Conservation (phyloP, 2,888 invertebrate genomes). For the Pterobdella sp. region DNA sequence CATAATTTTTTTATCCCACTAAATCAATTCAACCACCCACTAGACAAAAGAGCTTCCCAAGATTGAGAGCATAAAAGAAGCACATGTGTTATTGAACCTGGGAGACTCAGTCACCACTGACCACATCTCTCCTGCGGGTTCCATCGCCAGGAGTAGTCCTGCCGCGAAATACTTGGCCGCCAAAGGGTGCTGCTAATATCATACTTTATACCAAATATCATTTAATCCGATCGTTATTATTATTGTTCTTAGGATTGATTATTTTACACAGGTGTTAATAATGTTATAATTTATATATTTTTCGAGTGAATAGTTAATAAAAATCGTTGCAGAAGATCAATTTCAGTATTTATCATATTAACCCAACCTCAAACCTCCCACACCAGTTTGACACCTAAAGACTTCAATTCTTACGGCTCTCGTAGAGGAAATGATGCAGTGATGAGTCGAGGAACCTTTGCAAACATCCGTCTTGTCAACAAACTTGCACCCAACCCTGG, state of each 20-base stretch:
- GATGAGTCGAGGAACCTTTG: conserved; percentile 95
- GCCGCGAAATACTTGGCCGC: conserved; percentile 69
- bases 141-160: conserved; percentile 86
- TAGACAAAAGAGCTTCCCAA: conserved; percentile 18
- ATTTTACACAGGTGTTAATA: background rate
- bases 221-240: no score
- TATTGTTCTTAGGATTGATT: no score
- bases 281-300: no score
- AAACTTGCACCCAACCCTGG: conserved; percentile 60
- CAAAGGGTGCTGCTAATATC: conserved; percentile 65
- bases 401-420: conserved; percentile 97
- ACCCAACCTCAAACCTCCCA: background rate
- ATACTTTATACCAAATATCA: no score
- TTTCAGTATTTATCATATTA: background rate
- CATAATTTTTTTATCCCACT: background rate
- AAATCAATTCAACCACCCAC: background rate
- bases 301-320: no score
- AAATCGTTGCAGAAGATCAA: no score
- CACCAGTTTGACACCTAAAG: conserved; percentile 71
- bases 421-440: conserved; percentile 92
- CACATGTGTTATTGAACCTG: conserved; percentile 73
- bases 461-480: conserved; percentile 90
- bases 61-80: conserved; percentile 61
- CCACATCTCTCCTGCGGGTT: conserved; percentile 96
- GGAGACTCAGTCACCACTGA: conserved; percentile 92